Conservation (phyloP, 2,797 vertebrate genomes). For the Scarus forsteni region DNA sequence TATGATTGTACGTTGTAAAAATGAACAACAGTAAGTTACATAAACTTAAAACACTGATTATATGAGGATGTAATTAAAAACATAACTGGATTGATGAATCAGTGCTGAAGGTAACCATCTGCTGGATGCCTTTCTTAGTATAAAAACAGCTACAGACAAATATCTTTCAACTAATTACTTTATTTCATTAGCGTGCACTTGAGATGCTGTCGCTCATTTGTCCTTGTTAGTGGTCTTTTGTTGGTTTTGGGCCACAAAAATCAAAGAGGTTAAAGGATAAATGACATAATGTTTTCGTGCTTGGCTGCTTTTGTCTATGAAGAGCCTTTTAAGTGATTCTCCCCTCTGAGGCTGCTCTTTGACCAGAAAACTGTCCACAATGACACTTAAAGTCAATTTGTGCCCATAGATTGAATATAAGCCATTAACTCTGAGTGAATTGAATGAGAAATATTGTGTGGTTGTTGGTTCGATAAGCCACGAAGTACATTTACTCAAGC, state of each 20-base stretch:
- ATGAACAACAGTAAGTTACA: no score
- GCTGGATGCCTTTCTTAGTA: no score
- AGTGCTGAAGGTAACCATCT: no score
- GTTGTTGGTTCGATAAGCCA: neutral
- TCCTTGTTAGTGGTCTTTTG: slow-evolving; percentile 1
- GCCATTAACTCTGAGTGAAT: neutral
- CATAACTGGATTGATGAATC: neutral
- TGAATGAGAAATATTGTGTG: neutral
- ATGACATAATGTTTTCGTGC: neutral
- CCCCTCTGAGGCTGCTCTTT: neutral
- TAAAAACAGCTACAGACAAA: no score
- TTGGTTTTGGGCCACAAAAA: neutral
- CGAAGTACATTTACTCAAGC: neutral
- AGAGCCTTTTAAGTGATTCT: neutral
- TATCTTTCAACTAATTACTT: neutral
- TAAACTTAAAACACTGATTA: no score
- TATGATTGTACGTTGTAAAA: no score
- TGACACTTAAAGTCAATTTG: slow-evolving; percentile 1
- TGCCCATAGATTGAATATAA: neutral
- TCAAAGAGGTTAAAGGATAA: neutral
- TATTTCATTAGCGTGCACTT: neutral
- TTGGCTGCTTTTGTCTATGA: slow-evolving; percentile 2
- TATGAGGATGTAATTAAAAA: no score
- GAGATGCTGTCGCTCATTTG: neutral
- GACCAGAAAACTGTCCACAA: slow-evolving; percentile 5